These are phyloP conservation scores for Nymphalis io DNA, from an alignment of 1,140 invertebrate species.

Conservation along the genomic window DNA sequence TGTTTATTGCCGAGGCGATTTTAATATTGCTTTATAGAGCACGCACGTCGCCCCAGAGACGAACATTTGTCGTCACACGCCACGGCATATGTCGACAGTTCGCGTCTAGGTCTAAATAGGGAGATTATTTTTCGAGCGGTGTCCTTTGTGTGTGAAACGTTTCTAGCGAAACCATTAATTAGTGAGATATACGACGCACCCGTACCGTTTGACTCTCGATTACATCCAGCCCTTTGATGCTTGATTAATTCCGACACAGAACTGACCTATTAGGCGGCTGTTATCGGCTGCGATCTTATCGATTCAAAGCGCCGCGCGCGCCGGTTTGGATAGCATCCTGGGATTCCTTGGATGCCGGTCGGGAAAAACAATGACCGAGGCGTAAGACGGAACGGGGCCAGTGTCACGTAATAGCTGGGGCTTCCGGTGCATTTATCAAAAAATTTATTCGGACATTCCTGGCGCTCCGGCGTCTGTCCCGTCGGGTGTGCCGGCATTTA, in stretches of 20 bases:
- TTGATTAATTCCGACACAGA: slow-evolving; percentile 77
- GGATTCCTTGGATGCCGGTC: slow-evolving; percentile 63
- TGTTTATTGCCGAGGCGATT: slow-evolving; percentile 64
- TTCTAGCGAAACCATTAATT: slow-evolving; percentile 78
- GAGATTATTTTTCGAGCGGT: slow-evolving; percentile 59
- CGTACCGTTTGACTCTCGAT: slow-evolving; percentile 52
- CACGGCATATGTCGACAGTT: slow-evolving; percentile 37
- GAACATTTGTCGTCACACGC: slow-evolving; percentile 35
- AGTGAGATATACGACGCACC: slow-evolving; percentile 72
- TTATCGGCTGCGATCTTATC: slow-evolving; percentile 73
- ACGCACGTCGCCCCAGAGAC: slow-evolving; percentile 5
- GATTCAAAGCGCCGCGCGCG: slow-evolving; percentile 70
- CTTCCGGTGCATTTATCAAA: slow-evolving; percentile 77
- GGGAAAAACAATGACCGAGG: slow-evolving; percentile 73
- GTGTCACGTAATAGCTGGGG: slow-evolving; percentile 72
- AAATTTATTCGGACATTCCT: slow-evolving; percentile 78
- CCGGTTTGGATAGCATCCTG: slow-evolving; percentile 53
- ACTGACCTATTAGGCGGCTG: slow-evolving; percentile 71
- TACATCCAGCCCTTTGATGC: slow-evolving; percentile 67
- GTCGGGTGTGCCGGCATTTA: slow-evolving; percentile 68
- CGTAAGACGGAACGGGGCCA: slow-evolving; percentile 63
- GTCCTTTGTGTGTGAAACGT: slow-evolving; percentile 68
- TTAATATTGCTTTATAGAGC: slow-evolving; percentile 72
- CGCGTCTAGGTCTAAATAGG: slow-evolving; percentile 28
- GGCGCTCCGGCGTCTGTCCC: slow-evolving; percentile 59